These are phyloP conservation scores for Nomada fabriciana DNA, from an alignment of 2,888 invertebrate species.

Conservation along the genomic window DNA sequence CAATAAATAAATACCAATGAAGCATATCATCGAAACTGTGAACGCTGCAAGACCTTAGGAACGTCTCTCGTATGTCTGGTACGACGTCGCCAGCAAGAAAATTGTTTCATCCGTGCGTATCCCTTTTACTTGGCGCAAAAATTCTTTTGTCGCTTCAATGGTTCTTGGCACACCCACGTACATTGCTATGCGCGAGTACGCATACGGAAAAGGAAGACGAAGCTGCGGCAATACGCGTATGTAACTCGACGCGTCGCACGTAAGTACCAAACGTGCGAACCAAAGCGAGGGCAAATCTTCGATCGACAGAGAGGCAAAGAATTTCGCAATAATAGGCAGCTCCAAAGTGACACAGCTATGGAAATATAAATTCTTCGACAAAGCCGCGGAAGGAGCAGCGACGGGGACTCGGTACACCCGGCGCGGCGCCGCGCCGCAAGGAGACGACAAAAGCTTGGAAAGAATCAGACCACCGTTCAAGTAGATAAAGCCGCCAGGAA, in stretches of 20 bases:
- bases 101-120: too few species aligned
- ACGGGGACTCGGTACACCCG: not conserved
- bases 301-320: conserved; percentile 32
- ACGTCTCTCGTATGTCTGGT: too few species aligned
- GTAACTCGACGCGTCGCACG: not conserved
- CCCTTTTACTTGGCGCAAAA: too few species aligned
- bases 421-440: conserved; percentile 11
- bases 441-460: conserved; percentile 8
- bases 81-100: too few species aligned
- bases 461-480: not conserved
- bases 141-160: too few species aligned
- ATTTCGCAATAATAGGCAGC: conserved; percentile 20
- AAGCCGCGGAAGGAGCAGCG: not conserved
- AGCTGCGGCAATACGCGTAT: not conserved
- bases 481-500: conserved; percentile 13
- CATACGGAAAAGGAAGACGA: too few species aligned
- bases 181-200: too few species aligned
- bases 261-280: not conserved
- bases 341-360: conserved; percentile 1
- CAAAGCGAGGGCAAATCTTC: conserved; percentile 6
- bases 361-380: conserved; percentile 32
- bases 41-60: too few species aligned
- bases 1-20: too few species aligned
- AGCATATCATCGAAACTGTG: too few species aligned
- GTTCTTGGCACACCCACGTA: too few species aligned